These are phyloP conservation scores for Lates japonicus DNA, from an alignment of 2,797 vertebrate species.

Conservation along the genomic window DNA sequence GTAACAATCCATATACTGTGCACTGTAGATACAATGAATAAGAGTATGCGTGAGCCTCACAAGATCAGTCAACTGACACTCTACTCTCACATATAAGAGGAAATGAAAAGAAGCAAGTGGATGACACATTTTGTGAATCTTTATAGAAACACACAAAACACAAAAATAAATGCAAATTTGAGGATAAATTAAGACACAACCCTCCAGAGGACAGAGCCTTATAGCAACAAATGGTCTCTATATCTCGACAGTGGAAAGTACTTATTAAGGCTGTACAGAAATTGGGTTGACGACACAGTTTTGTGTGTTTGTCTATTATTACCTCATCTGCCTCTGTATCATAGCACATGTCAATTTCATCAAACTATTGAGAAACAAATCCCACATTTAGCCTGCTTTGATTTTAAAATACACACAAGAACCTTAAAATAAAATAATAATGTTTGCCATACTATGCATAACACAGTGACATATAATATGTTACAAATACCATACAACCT, in stretches of 20 bases:
- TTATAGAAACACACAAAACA: not conserved
- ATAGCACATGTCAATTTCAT: not conserved
- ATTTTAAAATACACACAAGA: not conserved
- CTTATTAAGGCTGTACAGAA: not conserved
- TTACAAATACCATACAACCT: slow-evolving; percentile 17
- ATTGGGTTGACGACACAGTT: not conserved
- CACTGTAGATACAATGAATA: not conserved
- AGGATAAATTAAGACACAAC: not conserved
- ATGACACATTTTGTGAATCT: not conserved
- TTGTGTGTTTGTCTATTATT: not conserved
- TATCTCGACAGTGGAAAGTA: not conserved
- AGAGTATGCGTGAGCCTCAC: not conserved
- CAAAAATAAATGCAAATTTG: too few species aligned
- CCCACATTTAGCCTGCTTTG: not conserved
- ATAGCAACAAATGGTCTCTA: not conserved
- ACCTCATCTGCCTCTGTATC: not conserved
- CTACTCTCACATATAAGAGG: slow-evolving; percentile 29
- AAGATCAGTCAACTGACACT: slow-evolving; percentile 14
- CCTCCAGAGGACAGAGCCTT: not conserved
- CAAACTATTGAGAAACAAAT: not conserved
- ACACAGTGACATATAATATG: slow-evolving; percentile 7
- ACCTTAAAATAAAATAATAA: not conserved
- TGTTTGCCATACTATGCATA: slow-evolving; percentile 6
- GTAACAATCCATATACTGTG: not conserved
- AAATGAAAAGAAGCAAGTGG: slow-evolving; percentile 42